Evolutionary conservation across 23 tunicate genomes (phyloP).

Genomic region (Phallusia fumigata): DNA sequence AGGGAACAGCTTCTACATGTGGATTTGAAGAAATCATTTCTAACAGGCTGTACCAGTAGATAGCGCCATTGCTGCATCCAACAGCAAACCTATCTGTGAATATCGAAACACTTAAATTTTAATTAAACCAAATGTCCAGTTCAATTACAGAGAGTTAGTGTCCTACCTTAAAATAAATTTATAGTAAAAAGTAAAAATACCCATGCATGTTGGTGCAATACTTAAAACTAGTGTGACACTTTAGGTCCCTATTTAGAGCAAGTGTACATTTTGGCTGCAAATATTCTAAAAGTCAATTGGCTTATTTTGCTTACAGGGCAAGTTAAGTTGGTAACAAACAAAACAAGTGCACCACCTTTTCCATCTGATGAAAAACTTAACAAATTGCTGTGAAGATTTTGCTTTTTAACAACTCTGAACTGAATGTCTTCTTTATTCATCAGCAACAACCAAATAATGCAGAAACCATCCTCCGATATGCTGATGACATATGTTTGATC

Average conservation of each 20-base stretch:
- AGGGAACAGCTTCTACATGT: not conserved
- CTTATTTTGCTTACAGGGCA: too few relatives aligned
- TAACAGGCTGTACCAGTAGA: not conserved
- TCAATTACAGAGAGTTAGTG: too few relatives aligned
- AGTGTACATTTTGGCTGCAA: too few relatives aligned
- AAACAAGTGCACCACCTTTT: too few relatives aligned
- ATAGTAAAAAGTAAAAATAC: too few relatives aligned
- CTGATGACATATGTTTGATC: conserved; percentile 43
- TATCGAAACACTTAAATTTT: not conserved
- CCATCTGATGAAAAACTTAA: conserved; percentile 35
- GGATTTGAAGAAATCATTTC: not conserved
- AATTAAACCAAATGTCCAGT: too few relatives aligned
- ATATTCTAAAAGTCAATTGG: too few relatives aligned
- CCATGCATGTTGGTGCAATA: too few relatives aligned
- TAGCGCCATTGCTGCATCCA: conserved; percentile 3
- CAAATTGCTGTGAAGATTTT: conserved; percentile 47
- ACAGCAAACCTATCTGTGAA: not conserved
- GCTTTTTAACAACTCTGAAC: conserved; percentile 29
- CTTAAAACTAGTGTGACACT: too few relatives aligned
- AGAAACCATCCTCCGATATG: conserved; percentile 84
- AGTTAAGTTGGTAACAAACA: too few relatives aligned
- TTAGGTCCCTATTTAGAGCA: too few relatives aligned
- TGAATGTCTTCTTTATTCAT: conserved; percentile 2
- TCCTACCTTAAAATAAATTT: too few relatives aligned
- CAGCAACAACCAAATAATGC: conserved; percentile 57